Evolutionary conservation across 2,888 invertebrate genomes (phyloP), one percentile per base, ranked within the genome.

Genomic region (Aspidapion aeneum): DNA sequence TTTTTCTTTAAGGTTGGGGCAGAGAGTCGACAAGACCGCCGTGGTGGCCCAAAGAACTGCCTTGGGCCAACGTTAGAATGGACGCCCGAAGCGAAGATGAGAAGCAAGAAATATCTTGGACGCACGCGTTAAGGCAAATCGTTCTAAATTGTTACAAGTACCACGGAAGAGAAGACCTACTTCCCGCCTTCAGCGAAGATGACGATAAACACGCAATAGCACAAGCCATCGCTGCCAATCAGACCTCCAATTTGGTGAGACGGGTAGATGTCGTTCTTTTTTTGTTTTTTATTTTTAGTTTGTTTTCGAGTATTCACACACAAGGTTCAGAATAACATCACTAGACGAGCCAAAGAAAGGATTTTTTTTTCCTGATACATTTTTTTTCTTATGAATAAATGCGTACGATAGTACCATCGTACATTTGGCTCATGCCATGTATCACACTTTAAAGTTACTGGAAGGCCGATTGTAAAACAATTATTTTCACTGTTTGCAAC

Each of bases 101-200:
- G 78, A 98, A 98, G 78, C 96, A 96, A 81, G 95, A 96, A 96
- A 96, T 97, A 80, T 96, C 96, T 61, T 98, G 98, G 97, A 98
- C 97, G 21, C 96, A 97, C 81, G 97, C 97, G 22, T 83, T 98
- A 72, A 86, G 97, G 57, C 96, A 96, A 82, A 97, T 98, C 73
- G 97, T 98, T 66, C 93, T 96, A 76, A 97, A 97, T 82, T 98
- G 98, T 82, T 98, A 98, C 85, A 96, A 96, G 83, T 97, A 93
- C 83, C 97, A 98, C 81, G 96, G 96, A 0, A 86, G 97, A 71
- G 96, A 96, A 82, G 97, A 98, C 80, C 85, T 98, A 68, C 82
- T 98, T 75, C 96, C 97, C 17, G 94, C 96, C 51, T 97, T 97
- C 82, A 91, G 89, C 60, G 96, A 96, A 76, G 94, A 95, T 63